Evolutionary conservation across 2,113 vertebrate species (phyloP).

Genomic region (Pycnonotus jocosus): DNA sequence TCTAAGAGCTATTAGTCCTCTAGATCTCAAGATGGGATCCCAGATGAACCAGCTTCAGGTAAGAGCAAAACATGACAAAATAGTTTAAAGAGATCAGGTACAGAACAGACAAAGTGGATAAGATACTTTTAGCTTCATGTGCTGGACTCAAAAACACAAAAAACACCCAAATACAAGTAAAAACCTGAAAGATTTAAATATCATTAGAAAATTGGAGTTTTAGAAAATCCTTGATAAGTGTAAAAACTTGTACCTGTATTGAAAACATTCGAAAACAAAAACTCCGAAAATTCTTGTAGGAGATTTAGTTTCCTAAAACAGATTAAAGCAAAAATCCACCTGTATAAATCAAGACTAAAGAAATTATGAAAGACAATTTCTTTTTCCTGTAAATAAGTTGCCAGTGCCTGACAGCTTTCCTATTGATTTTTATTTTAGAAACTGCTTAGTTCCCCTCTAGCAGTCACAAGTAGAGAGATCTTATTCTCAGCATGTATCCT

Average conservation of each 20-base stretch:
- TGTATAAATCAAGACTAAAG: neutral
- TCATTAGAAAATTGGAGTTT: neutral
- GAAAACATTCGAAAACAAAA: neutral
- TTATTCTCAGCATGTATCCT: neutral
- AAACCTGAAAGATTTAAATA: neutral
- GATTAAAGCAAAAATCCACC: neutral
- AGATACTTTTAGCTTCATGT: neutral
- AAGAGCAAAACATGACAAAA: neutral
- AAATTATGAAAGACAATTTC: neutral
- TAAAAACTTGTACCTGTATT: neutral
- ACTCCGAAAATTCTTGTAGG: neutral
- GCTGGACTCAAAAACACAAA: neutral
- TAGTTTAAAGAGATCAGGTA: neutral
- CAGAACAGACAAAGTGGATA: neutral
- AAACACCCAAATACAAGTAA: neutral
- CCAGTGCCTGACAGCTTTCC: neutral
- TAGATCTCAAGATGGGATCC: neutral
- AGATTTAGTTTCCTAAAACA: neutral
- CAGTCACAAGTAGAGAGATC: neutral
- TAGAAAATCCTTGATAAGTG: neutral
- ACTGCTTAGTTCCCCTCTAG: neutral
- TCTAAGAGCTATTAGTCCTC: neutral
- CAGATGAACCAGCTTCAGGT: neutral
- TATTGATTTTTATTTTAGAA: constrained; percentile 8
- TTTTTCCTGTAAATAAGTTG: neutral